Evolutionary conservation across 2,113 vertebrate species (phyloP).

Genomic region (Ptyas mucosa): DNA sequence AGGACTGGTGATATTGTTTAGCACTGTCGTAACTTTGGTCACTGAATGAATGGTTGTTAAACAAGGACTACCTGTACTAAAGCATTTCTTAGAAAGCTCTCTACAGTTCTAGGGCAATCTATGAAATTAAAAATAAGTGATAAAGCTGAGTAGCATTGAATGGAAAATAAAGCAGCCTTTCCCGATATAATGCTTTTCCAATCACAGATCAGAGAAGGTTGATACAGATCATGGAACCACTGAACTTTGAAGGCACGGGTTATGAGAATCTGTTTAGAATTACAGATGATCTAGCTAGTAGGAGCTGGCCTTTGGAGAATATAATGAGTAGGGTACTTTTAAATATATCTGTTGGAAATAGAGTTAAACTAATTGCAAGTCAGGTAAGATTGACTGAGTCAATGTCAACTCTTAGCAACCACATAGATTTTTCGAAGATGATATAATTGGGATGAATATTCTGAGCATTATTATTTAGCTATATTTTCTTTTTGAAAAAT

Average conservation of each 20-base stretch:
- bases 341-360: background rate
- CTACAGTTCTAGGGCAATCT: no score
- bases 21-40: no score
- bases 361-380: conserved; percentile 7
- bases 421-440: background rate
- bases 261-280: background rate
- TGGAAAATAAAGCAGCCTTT: no score
- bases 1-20: no score
- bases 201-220: no score
- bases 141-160: no score
- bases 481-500: background rate
- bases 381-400: background rate
- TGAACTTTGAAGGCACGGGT: background rate
- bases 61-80: no score
- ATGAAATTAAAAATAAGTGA: no score
- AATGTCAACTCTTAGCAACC: background rate
- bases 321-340: background rate
- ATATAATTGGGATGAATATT: background rate
- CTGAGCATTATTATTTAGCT: background rate
- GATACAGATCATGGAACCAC: no score
- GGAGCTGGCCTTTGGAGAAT: background rate
- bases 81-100: no score
- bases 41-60: no score
- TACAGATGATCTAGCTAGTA: background rate
- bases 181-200: no score